phyloP scores from a whole-genome alignment of 2,113 vertebrate species.

The Cynoglossus semilaevis region DNA sequence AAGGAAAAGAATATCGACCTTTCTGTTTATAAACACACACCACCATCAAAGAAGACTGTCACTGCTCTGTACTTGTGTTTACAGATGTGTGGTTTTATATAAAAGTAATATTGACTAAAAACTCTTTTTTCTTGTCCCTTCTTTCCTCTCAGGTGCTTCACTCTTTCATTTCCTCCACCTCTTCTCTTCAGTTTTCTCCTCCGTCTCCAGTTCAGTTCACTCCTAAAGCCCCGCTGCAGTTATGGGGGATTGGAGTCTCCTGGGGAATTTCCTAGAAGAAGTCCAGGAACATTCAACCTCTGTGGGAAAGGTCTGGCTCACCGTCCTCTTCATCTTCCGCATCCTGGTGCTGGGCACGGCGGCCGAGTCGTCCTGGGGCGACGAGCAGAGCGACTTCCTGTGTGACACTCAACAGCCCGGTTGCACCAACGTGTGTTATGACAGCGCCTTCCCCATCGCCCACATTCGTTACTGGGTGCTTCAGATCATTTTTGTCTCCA shows the following conservation, averaged over 20 bases:
- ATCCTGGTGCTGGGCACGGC: constrained; percentile 95
- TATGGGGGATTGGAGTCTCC: constrained; percentile 97
- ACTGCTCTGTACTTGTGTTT: no score
- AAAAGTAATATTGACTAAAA: no score
- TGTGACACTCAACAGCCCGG: constrained; percentile 92
- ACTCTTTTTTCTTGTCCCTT: background rate
- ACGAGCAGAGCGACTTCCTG: constrained; percentile 93
- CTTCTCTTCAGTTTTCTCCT: background rate
- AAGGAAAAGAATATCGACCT: no score
- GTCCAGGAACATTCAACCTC: constrained; percentile 97
- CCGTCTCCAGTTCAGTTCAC: constrained; percentile 1
- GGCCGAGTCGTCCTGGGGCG: constrained; percentile 95
- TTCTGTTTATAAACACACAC: no score
- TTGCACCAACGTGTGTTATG: constrained; percentile 94
- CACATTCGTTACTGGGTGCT: constrained; percentile 97
- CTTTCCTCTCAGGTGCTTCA: constrained; percentile 13
- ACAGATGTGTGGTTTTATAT: no score
- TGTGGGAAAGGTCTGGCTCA: constrained; percentile 95
- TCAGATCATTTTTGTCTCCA: constrained; percentile 97
- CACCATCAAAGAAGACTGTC: no score
- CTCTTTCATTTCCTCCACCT: background rate
- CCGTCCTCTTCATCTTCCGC: constrained; percentile 96
- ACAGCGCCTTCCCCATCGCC: constrained; percentile 95
- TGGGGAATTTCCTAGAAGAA: constrained; percentile 94
- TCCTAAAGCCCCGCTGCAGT: constrained; percentile 59